Base-by-base conservation (phyloP, 2,888 invertebrate species). In the Nephrotoma guestfalica region DNA sequence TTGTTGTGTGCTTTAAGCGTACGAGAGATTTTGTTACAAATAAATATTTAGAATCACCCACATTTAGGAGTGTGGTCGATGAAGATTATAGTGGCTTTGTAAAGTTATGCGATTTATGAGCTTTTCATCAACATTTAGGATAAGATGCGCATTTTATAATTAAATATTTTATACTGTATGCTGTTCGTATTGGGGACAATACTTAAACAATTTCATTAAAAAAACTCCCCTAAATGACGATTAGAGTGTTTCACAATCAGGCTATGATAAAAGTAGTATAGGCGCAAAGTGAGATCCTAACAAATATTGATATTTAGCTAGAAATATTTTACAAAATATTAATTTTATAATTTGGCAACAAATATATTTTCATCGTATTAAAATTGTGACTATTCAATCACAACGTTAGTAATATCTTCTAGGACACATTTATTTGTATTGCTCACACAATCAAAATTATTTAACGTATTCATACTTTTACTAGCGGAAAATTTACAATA, bases 401-500 rank as follows among this genome's bases (percentile, higher is more conserved):
- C 83, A 47, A 88, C 88, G 86, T 88, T 90, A 86, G 90, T 89
- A 18, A 91, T 89, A 88, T 90, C 90, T 86, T 90, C 90, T 30
- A 90, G 87, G 87, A 88, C 87, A 87, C 88, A 88, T 86, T 89
- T 88, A 30, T 83, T 85, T 15, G 85, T 71, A 41, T 89, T 88
- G n/a, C 85, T 86, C 40, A 71, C 47, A 43, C 84, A 51, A 83
- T 87, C 87, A 0, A 87, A 47, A 51, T 87, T 43, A 43, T 43
- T 43, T 85, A 85, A 13, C 18, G 85, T 85, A 88, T 90, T 90
- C 89, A 91, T 89, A 88, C 91, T 91, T 86, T 90, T 90, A 87
- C 91, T 91, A 85, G n/a, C 43, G 18, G 85, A 45, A 85, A 85
- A 85, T 18, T 18, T 18, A 6, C 18, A 85, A 85, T 85, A 85